Evolutionary conservation across 2,888 invertebrate genomes (phyloP), one percentile per base, ranked within the genome.

Genomic region (Gasteruption jaculator): DNA sequence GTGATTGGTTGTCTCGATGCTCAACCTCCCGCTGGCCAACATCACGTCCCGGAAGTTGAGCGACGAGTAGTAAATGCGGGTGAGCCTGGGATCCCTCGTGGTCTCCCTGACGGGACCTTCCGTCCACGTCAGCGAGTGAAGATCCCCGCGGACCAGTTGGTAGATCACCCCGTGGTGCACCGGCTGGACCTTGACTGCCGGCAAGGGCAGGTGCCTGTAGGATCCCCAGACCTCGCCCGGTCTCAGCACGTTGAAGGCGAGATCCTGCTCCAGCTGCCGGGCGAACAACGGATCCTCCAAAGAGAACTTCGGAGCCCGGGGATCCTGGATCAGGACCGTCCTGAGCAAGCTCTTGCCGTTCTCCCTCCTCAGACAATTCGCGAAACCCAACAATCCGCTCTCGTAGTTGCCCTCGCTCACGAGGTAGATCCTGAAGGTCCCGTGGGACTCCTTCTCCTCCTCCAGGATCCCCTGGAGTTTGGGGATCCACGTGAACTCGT

Each of bases 41-140:
- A 96, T 94, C 1, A 96, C 77, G 68, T 96, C 95, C 58, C 92
- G 82, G 81, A 95, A 95, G 73, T 96, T 96, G 10, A 96, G 70
- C 0, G 92, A 80, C 0, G 90, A 74, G 62, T 86, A 91, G 59
- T 84, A 79, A 1, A 87, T 79, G 67, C 78, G 63, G 2, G 77
- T 74, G 7, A 77, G 43, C 12, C 63, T 48, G 6, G 53, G 48
- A 16, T 52, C 29, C 18, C 52, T 41, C 5, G 25, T 36, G 5
- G 21, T 39, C 2, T 49, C 34, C 36, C 16, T 78, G 57, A 63
- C 46, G 0, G 77, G 75, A 2, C 86, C 86, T 69, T 93, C 84
- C 10, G 91, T 71, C 91, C 91, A 91, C n/a, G 73, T 77, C 32
- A 96, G 65, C 3, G 89, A 85, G 0, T 90, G 85, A 38, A 96